These are phyloP conservation scores for Crotalus horridus DNA, from an alignment of 2,113 vertebrate genomes.

Conservation along the genomic window DNA sequence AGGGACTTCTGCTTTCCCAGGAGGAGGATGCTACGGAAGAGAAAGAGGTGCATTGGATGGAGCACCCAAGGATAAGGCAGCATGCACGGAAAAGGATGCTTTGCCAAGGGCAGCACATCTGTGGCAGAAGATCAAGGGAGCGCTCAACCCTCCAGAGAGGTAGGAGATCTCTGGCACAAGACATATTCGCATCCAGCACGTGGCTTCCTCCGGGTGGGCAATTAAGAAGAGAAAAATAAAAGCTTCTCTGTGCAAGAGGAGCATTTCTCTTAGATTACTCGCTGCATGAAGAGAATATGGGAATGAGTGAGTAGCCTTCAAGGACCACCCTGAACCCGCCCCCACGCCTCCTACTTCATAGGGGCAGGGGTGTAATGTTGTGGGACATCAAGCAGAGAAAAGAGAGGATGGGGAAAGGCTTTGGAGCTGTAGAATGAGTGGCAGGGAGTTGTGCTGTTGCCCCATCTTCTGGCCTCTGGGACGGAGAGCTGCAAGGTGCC, in stretches of 20 bases:
- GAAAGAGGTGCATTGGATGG: not conserved
- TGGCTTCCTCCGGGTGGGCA: not conserved
- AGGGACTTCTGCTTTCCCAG: conserved; percentile 84
- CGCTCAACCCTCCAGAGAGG: not conserved
- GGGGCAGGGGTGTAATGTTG: not conserved
- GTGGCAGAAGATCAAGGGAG: not conserved
- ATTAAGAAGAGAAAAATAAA: not conserved
- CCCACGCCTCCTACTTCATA: too few relatives aligned
- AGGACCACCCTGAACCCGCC: not conserved
- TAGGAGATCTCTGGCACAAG: not conserved
- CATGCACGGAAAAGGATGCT: not conserved
- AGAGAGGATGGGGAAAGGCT: not conserved
- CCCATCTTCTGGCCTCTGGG: not conserved
- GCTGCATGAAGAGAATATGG: not conserved
- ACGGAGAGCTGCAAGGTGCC: not conserved
- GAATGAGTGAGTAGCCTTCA: not conserved
- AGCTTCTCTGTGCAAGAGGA: not conserved
- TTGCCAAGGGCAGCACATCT: not conserved
- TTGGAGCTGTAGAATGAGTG: not conserved
- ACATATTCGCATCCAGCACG: not conserved
- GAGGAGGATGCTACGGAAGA: conserved; percentile 77
- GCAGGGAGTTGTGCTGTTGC: not conserved
- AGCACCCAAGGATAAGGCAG: not conserved
- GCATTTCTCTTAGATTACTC: not conserved
- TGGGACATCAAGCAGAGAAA: not conserved